phyloP scores from a whole-genome alignment of 2,797 vertebrate genomes.

The Crocodylus rhombifer region DNA sequence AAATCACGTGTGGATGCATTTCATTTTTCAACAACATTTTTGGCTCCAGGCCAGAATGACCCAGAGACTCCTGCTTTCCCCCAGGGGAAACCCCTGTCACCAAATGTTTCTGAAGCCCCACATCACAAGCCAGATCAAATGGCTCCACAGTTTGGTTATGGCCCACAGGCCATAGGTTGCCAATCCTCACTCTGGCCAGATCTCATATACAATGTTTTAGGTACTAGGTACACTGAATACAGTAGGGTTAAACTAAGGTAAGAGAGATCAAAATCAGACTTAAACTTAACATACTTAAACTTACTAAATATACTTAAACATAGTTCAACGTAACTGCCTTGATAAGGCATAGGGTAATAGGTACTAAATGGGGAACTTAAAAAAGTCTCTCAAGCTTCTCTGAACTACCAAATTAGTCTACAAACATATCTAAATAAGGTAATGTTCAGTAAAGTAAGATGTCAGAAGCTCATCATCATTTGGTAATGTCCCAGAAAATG shows the following conservation, averaged over 20 bases:
- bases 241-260: neutral
- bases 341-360: slow-evolving; percentile 27
- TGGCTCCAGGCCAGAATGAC: too few species aligned
- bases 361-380: neutral
- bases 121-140: too few species aligned
- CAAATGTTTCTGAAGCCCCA: too few species aligned
- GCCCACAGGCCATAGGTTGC: too few species aligned
- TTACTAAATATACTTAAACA: neutral
- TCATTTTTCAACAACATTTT: neutral
- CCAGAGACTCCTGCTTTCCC: too few species aligned
- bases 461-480: neutral
- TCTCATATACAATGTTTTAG: neutral
- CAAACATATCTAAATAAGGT: slow-evolving; percentile 23
- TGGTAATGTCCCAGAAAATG: neutral
- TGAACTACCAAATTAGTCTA: neutral
- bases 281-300: neutral
- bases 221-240: neutral
- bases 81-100: too few species aligned
- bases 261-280: neutral
- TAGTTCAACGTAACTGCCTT: slow-evolving; percentile 47
- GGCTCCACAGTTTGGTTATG: too few species aligned
- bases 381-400: neutral
- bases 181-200: neutral
- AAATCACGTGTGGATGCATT: neutral
- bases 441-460: neutral